Base-by-base conservation (phyloP, 1,140 invertebrate genomes). In the Aethina tumida region DNA sequence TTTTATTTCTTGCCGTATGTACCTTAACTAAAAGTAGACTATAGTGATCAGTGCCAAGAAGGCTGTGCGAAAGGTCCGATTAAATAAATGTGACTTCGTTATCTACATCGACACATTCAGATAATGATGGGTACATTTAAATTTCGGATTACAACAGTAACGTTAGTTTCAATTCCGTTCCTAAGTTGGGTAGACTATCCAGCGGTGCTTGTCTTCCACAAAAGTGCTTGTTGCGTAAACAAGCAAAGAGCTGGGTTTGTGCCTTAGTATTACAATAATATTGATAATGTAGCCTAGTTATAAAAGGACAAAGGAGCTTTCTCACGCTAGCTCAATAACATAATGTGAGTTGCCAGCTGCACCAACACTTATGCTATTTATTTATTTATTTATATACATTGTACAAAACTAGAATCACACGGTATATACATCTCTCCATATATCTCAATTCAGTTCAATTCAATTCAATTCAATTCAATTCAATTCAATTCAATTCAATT, bases 211-310 rank as follows among this genome's bases (percentile, higher is more conserved):
- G 56, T 60, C 55, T 60, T 59, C 56, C 56, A 59, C 53, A 37
- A 47, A 41, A 43, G 43, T 44, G 54, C 53, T 56, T 57, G 48
- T 53, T 41, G 42, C 43, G 47, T 45, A 45, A 49, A 54, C 56
- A 56, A 62, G 58, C 56, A 59, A 46, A 55, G 56, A 59, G 58
- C 59, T 62, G 57, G 56, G 49, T 60, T 51, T 58, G 59, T 62
- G 59, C 59, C 59, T 62, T 62, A 62, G 58, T 58, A 59, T 62
- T 58, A 62, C 59, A 62, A 62, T 62, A 62, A 62, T 59, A 58
- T 55, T 59, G 30, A 50, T 46, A 56, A 26, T 47, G 50, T 58
- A 58, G 56, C 30, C 34, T 55, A 55, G 46, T 47, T 55, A 55
- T 46, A 45, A 30, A 53, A 44, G 34, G 43, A 42, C 50, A 49